Evolutionary conservation across 2,113 vertebrate species (phyloP).

Genomic region (Pseudopodoces humilis): DNA sequence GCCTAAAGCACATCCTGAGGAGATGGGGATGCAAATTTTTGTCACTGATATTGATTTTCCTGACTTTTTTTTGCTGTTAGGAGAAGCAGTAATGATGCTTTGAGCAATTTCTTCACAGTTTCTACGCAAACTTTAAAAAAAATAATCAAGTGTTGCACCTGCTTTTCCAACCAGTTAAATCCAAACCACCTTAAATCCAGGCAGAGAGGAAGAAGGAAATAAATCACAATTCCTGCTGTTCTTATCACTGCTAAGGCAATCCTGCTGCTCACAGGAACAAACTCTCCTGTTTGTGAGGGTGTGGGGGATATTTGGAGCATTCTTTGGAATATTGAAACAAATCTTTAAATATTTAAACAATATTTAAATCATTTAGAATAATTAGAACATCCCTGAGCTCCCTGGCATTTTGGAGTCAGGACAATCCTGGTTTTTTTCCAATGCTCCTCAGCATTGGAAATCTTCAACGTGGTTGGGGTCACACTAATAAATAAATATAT

Average conservation of each 20-base stretch:
- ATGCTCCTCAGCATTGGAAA: neutral
- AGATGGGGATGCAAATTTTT: accelerated
- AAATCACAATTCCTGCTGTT: neutral
- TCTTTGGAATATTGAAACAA: neutral
- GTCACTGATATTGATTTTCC: neutral
- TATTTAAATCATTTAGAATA: neutral
- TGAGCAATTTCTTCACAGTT: neutral
- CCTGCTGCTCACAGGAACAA: neutral
- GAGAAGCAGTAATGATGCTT: neutral
- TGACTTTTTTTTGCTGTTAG: neutral
- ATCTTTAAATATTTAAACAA: neutral
- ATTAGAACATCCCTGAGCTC: neutral
- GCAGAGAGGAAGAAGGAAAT: neutral
- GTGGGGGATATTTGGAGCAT: neutral
- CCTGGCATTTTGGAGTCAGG: neutral
- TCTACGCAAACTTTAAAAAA: neutral
- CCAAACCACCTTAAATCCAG: neutral
- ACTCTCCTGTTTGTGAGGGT: neutral
- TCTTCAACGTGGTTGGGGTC: neutral
- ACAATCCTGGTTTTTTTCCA: neutral
- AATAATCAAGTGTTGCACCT: neutral
- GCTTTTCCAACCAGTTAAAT: neutral
- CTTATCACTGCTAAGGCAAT: neutral
- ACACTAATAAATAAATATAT: too few species aligned
- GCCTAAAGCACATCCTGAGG: neutral